These are phyloP conservation scores for Amphibalanus amphitrite DNA, from an alignment of 1,140 invertebrate species.

Conservation along the genomic window DNA sequence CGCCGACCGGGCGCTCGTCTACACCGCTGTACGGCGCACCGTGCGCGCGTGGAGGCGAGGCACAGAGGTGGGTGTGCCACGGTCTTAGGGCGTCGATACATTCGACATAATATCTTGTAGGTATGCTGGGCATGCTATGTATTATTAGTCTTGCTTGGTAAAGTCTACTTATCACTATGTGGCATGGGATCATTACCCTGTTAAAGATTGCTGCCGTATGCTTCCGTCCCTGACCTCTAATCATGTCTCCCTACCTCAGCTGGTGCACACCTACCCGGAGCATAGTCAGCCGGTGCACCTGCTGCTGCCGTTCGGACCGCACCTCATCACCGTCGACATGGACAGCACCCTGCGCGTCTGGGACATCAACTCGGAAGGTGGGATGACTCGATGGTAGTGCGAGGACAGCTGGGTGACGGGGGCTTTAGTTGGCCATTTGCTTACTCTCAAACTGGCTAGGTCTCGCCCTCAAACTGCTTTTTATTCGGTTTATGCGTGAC, in stretches of 20 bases:
- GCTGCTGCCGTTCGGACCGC: conserved; percentile 68
- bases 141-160: too few relatives aligned
- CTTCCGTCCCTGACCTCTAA: background rate
- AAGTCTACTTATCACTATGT: too few relatives aligned
- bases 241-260: conserved; percentile 21
- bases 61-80: conserved; percentile 38
- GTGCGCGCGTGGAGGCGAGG: conserved; percentile 77
- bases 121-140: too few relatives aligned
- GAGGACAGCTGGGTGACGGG: too few relatives aligned
- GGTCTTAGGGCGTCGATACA: too few relatives aligned
- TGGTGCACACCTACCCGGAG: conserved; percentile 62
- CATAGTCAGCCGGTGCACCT: conserved; percentile 52
- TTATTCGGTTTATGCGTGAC: too few relatives aligned
- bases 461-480: too few relatives aligned
- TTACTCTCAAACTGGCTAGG: too few relatives aligned
- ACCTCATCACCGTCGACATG: conserved; percentile 72
- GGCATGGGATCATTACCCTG: too few relatives aligned
- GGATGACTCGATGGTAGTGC: too few relatives aligned
- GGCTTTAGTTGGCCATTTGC: too few relatives aligned
- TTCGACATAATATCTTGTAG: too few relatives aligned
- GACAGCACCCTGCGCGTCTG: conserved; percentile 59
- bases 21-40: conserved; percentile 51
- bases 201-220: conserved; percentile 5
- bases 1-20: conserved; percentile 61
- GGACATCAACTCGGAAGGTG: conserved; percentile 57